Evolutionary conservation across 1,140 invertebrate species (phyloP).

Genomic region (Neocloeon triangulifer): DNA sequence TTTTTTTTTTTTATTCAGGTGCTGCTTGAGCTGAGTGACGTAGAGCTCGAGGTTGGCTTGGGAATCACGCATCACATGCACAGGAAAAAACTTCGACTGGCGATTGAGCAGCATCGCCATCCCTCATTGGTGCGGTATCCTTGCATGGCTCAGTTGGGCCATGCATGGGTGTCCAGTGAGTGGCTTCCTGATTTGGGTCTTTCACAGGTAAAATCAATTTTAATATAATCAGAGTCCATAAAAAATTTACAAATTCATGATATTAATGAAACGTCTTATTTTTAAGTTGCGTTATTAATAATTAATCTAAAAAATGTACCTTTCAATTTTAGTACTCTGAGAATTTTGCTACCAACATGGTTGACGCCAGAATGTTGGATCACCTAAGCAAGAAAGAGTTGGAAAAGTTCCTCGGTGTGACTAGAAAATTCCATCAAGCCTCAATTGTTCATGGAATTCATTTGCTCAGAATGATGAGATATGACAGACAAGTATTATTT

Average conservation of each 20-base stretch:
- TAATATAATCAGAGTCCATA: not conserved
- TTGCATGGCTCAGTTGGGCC: slow-evolving; percentile 59
- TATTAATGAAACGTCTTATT: not conserved
- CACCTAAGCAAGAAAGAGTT: slow-evolving; percentile 81
- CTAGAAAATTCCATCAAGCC: slow-evolving; percentile 78
- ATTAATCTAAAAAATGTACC: not conserved
- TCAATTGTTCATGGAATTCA: slow-evolving; percentile 84
- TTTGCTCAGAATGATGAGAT: slow-evolving; percentile 72
- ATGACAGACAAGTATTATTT: slow-evolving; percentile 76
- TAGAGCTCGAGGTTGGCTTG: slow-evolving; percentile 65
- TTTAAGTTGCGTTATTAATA: not conserved
- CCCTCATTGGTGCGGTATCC: slow-evolving; percentile 68
- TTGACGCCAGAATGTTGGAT: slow-evolving; percentile 79
- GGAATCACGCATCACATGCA: slow-evolving; percentile 78
- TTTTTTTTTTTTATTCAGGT: slow-evolving; percentile 43
- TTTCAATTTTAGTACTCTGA: slow-evolving; percentile 45
- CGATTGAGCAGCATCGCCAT: slow-evolving; percentile 76
- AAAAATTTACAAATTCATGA: not conserved
- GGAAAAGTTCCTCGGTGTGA: slow-evolving; percentile 76
- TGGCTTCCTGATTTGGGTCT: slow-evolving; percentile 80
- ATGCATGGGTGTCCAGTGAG: slow-evolving; percentile 78
- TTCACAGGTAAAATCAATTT: too few species aligned
- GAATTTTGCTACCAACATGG: slow-evolving; percentile 68
- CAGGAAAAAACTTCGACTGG: slow-evolving; percentile 74
- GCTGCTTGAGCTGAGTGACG: slow-evolving; percentile 67